Percentiles rank a stretch among this genome's conserved stretches.
Evolutionary conservation across 2,888 invertebrate species (phyloP).

Genomic region (Machimus rusticus): DNA sequence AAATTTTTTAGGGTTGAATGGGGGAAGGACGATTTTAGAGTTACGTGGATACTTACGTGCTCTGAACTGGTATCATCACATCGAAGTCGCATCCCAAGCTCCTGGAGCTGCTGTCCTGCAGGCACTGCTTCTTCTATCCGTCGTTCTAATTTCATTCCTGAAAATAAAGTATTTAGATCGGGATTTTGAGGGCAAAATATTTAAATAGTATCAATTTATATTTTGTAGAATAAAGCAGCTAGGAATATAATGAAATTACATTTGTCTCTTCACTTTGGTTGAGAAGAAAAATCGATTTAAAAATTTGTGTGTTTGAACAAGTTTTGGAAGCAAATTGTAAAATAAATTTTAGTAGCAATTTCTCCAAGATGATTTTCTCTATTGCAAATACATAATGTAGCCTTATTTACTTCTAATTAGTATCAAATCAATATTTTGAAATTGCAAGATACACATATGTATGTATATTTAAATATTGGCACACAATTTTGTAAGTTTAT

Average conservation of each 20-base stretch:
- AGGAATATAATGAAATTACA: neutral
- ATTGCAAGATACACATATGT: too few relatives aligned
- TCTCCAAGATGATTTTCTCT: too few relatives aligned
- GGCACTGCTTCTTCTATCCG: conserved; percentile 75
- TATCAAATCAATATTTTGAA: too few relatives aligned
- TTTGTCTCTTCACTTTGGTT: too few relatives aligned
- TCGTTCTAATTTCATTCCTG: conserved; percentile 68
- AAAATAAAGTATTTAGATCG: conserved; percentile 50
- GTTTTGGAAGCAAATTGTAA: too few relatives aligned
- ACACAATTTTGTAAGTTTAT: too few relatives aligned
- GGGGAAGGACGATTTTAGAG: neutral
- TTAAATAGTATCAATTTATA: neutral
- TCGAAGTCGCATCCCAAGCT: conserved; percentile 66
- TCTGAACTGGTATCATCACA: conserved; percentile 69
- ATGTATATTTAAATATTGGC: too few relatives aligned
- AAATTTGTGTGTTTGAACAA: too few relatives aligned
- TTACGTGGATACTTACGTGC: conserved; percentile 56
- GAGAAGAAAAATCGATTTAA: too few relatives aligned
- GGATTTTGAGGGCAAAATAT: neutral
- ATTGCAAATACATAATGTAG: too few relatives aligned
- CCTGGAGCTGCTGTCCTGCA: conserved; percentile 73
- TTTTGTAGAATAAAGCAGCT: neutral
- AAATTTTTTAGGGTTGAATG: conserved; percentile 40
- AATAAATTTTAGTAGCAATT: too few relatives aligned
- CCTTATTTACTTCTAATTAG: too few relatives aligned